Percentiles rank a stretch among this genome's conserved stretches.
Evolutionary conservation across 2,888 invertebrate genomes (phyloP).

Genomic region (Synergus gifuensis): DNA sequence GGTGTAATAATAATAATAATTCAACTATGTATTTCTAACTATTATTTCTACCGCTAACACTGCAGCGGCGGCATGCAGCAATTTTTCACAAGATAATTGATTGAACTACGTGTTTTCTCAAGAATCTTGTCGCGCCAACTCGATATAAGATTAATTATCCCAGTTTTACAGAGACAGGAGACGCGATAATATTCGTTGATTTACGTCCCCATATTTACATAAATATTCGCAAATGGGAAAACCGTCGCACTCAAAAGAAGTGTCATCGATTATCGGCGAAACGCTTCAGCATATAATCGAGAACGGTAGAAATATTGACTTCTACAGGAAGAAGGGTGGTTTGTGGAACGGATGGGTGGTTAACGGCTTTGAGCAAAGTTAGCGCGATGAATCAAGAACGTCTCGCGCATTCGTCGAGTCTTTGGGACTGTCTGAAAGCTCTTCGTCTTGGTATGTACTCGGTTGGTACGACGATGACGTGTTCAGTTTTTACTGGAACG

Average conservation of each 20-base stretch:
- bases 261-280: slow-evolving; percentile 5
- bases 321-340: slow-evolving; percentile 32
- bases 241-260: slow-evolving; percentile 21
- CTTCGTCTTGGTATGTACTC: slow-evolving; percentile 28
- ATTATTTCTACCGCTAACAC: not conserved
- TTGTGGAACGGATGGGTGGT: slow-evolving; percentile 34
- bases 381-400: slow-evolving; percentile 50
- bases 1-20: not conserved
- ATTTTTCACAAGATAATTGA: not conserved
- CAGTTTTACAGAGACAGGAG: not conserved
- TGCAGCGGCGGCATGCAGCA: not conserved
- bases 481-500: slow-evolving; percentile 56
- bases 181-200: not conserved
- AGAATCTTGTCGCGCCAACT: not conserved
- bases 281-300: slow-evolving; percentile 2
- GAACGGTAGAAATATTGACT: slow-evolving; percentile 30
- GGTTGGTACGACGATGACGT: slow-evolving; percentile 43
- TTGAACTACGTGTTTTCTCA: not conserved
- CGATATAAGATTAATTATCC: not conserved
- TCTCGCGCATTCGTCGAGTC: slow-evolving; percentile 44
- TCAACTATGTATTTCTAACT: not conserved
- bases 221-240: slow-evolving; percentile 22
- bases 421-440: slow-evolving; percentile 24
- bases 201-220: slow-evolving; percentile 10
- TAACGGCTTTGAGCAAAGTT: slow-evolving; percentile 47